phyloP scores from a whole-genome alignment of 2,797 vertebrate species.

The Myoxocephalus aenaeus region DNA sequence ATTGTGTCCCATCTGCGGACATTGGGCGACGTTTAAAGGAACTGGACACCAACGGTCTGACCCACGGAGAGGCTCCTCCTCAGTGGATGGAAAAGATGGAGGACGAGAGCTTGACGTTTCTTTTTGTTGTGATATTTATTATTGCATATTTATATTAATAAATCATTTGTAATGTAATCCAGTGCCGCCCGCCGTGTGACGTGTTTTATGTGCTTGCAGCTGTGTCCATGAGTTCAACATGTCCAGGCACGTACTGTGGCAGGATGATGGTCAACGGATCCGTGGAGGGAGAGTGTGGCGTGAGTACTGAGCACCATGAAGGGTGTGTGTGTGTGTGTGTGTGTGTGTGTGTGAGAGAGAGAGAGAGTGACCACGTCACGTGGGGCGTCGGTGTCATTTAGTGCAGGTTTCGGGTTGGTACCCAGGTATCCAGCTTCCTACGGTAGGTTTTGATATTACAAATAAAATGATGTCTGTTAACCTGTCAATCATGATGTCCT shows the following conservation, averaged over 20 bases:
- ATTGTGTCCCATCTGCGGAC: not conserved
- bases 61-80: not conserved
- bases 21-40: not conserved
- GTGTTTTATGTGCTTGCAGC: conserved; percentile 76
- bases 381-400: not conserved
- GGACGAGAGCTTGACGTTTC: no score
- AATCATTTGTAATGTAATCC: not conserved
- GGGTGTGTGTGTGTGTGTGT: not conserved
- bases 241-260: conserved; percentile 96
- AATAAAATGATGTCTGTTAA: no score
- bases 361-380: not conserved
- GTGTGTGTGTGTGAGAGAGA: not conserved
- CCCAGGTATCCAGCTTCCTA: no score
- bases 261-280: conserved; percentile 86
- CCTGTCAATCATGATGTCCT: no score
- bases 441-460: not conserved
- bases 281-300: conserved; percentile 91
- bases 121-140: not conserved
- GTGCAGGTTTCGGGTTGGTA: not conserved
- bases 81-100: not conserved
- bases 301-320: conserved; percentile 75
- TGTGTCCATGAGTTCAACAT: conserved; percentile 91
- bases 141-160: not conserved
- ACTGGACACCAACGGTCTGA: not conserved
- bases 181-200: not conserved